phyloP scores from a whole-genome alignment of 1,140 invertebrate genomes.

The Galleria mellonella region DNA sequence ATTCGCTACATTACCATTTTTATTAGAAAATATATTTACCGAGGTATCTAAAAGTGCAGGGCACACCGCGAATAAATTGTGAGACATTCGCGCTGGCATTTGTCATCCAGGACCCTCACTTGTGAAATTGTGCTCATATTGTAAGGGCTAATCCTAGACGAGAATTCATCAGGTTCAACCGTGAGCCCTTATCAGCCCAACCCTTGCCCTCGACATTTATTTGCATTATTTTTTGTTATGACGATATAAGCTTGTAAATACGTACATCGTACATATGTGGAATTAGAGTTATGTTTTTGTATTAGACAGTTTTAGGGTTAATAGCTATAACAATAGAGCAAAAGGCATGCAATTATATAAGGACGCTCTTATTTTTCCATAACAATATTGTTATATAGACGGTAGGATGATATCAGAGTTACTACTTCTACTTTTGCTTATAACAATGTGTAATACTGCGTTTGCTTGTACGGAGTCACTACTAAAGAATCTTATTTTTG shows the following conservation, averaged over 20 bases:
- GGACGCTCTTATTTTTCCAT: too few relatives aligned
- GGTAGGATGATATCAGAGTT: too few relatives aligned
- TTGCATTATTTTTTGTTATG: slow-evolving; percentile 33
- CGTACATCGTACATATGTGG: too few relatives aligned
- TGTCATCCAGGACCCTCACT: slow-evolving; percentile 50
- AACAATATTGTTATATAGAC: too few relatives aligned
- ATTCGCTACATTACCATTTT: slow-evolving; percentile 54
- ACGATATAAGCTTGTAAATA: neutral
- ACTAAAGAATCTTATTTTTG: too few relatives aligned
- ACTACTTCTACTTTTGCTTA: too few relatives aligned
- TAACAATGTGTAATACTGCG: too few relatives aligned
- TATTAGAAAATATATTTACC: slow-evolving; percentile 55
- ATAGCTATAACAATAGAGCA: too few relatives aligned
- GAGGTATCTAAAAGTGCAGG: slow-evolving; percentile 4
- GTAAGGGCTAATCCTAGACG: slow-evolving; percentile 61
- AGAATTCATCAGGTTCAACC: slow-evolving; percentile 59
- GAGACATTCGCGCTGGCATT: slow-evolving; percentile 40
- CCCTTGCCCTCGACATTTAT: slow-evolving; percentile 23
- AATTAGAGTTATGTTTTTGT: too few relatives aligned
- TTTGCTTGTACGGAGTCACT: too few relatives aligned
- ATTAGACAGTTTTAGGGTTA: too few relatives aligned
- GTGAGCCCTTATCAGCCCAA: slow-evolving; percentile 41
- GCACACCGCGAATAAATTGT: slow-evolving; percentile 36
- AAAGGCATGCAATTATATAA: too few relatives aligned
- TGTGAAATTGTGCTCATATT: slow-evolving; percentile 64